Base-by-base conservation (phyloP, 1,140 invertebrate species). In the Camponotus vicinus region DNA sequence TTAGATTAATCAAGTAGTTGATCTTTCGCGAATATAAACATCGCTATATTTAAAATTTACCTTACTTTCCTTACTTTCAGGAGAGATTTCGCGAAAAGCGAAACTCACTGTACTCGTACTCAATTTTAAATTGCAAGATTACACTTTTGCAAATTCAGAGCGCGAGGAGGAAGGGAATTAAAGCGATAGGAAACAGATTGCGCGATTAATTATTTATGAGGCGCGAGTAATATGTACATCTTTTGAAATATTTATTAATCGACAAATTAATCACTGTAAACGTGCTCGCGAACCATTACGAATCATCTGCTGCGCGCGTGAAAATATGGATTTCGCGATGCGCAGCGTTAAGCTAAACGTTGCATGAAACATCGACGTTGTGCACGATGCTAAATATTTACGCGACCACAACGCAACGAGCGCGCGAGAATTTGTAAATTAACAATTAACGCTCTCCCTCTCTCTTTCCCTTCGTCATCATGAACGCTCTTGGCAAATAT, bases 361-460 rank as follows among this genome's bases (percentile, higher is more conserved):
- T 83, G 79, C 79, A 83, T 75, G 79, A 83, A 83, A 83, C 69
- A 83, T 83, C 40, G 79, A 75, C 79, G 42, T 49, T 49, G 45
- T 83, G 34, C 55, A 75, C n/a, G 27, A 27, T 27, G 79, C 69
- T 83, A 83, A 83, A 83, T 83, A 83, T 83, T 83, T 83, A 83
- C 69, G 67, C 67, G 71, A 73, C 40, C 79, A 7, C 69, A 40
- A 63, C 40, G 55, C 55, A 63, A 83, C 79, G 79, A 83, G 79
- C 79, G 69, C 69, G 79, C 79, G 79, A 83, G 69, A 83, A 83
- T 83, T 61, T 83, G 79, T 83, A 83, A 83, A 83, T 83, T 83
- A 83, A 83, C 55, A 83, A 83, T 83, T 83, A 83, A 83, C 79
- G 18, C 55, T 18, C 1, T 52, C 15, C 6, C 11, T 49, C 45